Conservation (phyloP, 1,140 invertebrate genomes). For the Andricus grossulariae region DNA sequence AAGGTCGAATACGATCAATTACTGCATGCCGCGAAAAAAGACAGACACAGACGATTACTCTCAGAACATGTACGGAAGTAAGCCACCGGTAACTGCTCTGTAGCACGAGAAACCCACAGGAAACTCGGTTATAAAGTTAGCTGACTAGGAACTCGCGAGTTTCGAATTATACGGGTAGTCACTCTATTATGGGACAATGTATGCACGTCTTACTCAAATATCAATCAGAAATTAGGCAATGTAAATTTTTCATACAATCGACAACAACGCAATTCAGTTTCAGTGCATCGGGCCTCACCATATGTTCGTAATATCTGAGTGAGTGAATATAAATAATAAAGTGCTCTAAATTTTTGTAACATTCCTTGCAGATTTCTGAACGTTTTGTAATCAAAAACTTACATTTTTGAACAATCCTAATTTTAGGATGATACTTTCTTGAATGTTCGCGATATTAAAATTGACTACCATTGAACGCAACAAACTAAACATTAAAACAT, state of each 20-base stretch:
- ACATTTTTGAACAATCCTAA: no score
- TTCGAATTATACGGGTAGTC: constrained; percentile 37
- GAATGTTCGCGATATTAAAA: no score
- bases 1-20: constrained; percentile 49
- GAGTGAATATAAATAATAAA: no score
- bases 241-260: not conserved
- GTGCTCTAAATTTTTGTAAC: no score
- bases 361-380: no score
- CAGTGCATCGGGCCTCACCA: no score
- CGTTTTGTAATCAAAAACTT: no score
- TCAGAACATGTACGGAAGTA: constrained; percentile 49
- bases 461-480: no score
- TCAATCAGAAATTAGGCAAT: not conserved
- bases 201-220: not conserved
- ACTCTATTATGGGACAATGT: constrained; percentile 28
- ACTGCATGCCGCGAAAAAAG: constrained; percentile 52
- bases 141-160: constrained; percentile 37
- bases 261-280: no score
- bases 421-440: no score
- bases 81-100: constrained; percentile 52
- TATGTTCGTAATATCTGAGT: no score
- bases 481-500: no score
- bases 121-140: constrained; percentile 41
- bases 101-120: constrained; percentile 61
- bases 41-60: constrained; percentile 50